phyloP scores from a whole-genome alignment of 2,113 vertebrate species.

The Bos javanicus region DNA sequence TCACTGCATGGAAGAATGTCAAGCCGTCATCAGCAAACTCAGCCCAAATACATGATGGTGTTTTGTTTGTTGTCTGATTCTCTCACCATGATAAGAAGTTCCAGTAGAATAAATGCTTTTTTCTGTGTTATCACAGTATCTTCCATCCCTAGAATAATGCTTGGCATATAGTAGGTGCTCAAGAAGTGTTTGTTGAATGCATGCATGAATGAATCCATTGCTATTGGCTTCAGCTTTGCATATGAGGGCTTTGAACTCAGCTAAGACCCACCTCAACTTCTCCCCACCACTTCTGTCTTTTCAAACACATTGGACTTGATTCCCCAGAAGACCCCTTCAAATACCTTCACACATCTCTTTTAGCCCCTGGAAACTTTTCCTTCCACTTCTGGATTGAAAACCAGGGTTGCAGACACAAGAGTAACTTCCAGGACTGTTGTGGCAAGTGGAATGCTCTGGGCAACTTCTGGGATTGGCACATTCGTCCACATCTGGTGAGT shows the following conservation, averaged over 20 bases:
- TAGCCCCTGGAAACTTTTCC: not conserved
- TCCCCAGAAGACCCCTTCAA: not conserved
- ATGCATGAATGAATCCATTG: too few species aligned
- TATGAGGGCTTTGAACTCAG: not conserved
- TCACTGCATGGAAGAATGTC: too few species aligned
- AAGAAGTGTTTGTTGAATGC: not conserved
- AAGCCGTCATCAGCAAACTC: too few species aligned
- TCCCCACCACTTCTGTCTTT: not conserved
- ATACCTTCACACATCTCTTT: constrained; percentile 4
- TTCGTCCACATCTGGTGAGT: constrained; percentile 10
- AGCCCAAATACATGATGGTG: too few species aligned
- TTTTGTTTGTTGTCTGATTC: too few species aligned
- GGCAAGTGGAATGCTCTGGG: not conserved
- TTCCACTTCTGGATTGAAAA: not conserved
- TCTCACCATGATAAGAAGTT: too few species aligned
- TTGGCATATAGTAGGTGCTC: accelerated
- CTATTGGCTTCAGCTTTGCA: not conserved
- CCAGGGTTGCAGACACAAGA: constrained; percentile 12
- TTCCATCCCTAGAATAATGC: too few species aligned
- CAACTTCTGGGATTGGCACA: not conserved
- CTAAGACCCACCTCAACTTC: not conserved
- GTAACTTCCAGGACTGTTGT: constrained; percentile 24
- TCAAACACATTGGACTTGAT: not conserved
- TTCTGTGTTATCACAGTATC: not conserved
- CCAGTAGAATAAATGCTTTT: too few species aligned